These are phyloP conservation scores for Steatornis caripensis DNA, from an alignment of 2,113 vertebrate species.

Conservation along the genomic window DNA sequence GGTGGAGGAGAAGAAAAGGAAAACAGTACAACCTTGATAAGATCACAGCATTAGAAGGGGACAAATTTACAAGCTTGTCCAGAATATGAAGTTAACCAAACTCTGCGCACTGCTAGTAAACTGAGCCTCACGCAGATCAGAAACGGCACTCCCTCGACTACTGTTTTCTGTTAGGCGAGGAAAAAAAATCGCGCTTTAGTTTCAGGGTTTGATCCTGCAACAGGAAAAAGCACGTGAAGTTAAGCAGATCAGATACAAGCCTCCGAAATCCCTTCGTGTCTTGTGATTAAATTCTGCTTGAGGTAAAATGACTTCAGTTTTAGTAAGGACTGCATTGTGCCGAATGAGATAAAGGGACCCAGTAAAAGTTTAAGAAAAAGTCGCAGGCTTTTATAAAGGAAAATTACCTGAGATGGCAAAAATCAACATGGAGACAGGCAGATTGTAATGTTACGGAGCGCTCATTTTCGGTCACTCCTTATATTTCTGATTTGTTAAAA, in stretches of 20 bases:
- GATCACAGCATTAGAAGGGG: slow-evolving; percentile 26
- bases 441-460: background rate
- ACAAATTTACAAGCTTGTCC: slow-evolving; percentile 55
- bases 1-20: slow-evolving; percentile 26
- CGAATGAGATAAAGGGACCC: background rate
- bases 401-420: background rate
- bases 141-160: background rate
- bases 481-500: background rate
- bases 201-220: background rate
- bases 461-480: background rate
- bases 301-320: background rate
- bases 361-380: background rate
- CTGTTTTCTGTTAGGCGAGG: background rate
- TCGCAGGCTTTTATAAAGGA: background rate
- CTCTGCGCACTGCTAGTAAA: slow-evolving; percentile 45
- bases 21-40: slow-evolving; percentile 61
- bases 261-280: background rate
- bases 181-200: background rate
- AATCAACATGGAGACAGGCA: background rate
- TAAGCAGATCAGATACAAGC: background rate
- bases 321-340: background rate
- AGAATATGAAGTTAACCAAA: slow-evolving; percentile 64
- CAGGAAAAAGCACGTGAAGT: background rate
- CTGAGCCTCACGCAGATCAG: slow-evolving; percentile 13
- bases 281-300: background rate